Evolutionary conservation across 2,888 invertebrate species (phyloP).

Genomic region (Hyles lineata): DNA sequence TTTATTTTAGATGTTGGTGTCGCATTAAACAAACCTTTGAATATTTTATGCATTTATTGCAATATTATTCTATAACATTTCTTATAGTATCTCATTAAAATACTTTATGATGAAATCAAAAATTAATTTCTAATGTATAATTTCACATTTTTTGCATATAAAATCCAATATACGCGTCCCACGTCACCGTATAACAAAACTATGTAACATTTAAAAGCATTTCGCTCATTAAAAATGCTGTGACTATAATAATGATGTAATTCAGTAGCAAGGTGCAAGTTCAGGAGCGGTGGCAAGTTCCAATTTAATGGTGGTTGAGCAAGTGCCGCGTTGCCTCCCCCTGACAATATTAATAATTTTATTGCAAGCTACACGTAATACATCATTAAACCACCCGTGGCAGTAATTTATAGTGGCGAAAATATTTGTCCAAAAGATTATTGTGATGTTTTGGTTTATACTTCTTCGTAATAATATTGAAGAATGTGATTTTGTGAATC

Average conservation of each 20-base stretch:
- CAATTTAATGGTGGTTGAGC: conserved; percentile 84
- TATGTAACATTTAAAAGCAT: conserved; percentile 10
- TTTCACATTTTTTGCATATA: neutral
- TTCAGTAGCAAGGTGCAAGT: conserved; percentile 74
- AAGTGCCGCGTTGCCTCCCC: conserved; percentile 69
- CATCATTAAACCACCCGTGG: conserved; percentile 30
- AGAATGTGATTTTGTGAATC: too few relatives aligned
- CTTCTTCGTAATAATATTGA: neutral
- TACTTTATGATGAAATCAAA: neutral
- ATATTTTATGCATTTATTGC: neutral
- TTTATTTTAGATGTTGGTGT: too few relatives aligned
- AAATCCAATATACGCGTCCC: neutral
- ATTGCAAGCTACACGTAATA: conserved; percentile 59
- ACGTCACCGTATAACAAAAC: conserved; percentile 3
- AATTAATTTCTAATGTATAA: neutral
- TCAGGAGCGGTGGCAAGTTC: conserved; percentile 75
- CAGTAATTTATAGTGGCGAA: conserved; percentile 27
- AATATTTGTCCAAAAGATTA: conserved; percentile 26
- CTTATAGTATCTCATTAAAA: neutral
- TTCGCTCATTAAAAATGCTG: conserved; percentile 39
- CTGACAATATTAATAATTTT: conserved; percentile 71
- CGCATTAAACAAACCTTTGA: neutral
- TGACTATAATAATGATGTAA: conserved; percentile 59
- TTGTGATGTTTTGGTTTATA: neutral
- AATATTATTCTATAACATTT: neutral